Base-by-base conservation (phyloP, 1,140 invertebrate species). In the Callitettix versicolor region DNA sequence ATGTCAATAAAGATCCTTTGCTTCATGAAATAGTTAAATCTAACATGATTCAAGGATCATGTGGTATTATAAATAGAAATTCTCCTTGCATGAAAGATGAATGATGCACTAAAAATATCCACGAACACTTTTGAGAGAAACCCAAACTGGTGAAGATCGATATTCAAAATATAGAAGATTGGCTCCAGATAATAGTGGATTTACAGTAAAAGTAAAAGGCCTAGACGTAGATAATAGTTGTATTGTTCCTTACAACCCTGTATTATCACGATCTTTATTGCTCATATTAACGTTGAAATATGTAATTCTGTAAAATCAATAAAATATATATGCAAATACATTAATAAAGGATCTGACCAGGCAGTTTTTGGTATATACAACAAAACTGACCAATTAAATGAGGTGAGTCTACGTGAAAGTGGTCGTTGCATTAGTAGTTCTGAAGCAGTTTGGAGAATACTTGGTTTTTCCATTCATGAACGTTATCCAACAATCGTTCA, bases 391-490 rank as follows among this genome's bases (percentile, higher is more conserved):
- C n/a, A n/a, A n/a, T n/a, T n/a, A n/a, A n/a, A n/a, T n/a, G 63
- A 71, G 64, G 57, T 68, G 12, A 57, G 56, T 20, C 7, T 30
- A 36, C 36, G 63, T 60, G 18, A 66, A 51, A 43, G 64, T 58
- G 69, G 67, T 43, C 59, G 71, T 18, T 74, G 73, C 64, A 64
- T 74, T 60, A 20, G 48, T 20, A 17, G 66, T 53, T 64, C 57
- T 55, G 69, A 74, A 67, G 72, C 71, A 43, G 61, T 62, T 52
- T 74, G 68, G 66, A 56, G 65, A 38, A 68, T 75, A 21, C 63
- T 67, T 3, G 50, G 57, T 41, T 70, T 67, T 53, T 9, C 30
- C 9, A 26, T 51, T 11, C 48, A 51, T 26, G 48, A 51, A 15
- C 5, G 33, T 9, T 11, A 14, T 21, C 34, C 48, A n/a, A 4